Evolutionary conservation across 2,113 vertebrate species (phyloP), one percentile per base, ranked within the genome.

Genomic region (Leptocoma aspasia): DNA sequence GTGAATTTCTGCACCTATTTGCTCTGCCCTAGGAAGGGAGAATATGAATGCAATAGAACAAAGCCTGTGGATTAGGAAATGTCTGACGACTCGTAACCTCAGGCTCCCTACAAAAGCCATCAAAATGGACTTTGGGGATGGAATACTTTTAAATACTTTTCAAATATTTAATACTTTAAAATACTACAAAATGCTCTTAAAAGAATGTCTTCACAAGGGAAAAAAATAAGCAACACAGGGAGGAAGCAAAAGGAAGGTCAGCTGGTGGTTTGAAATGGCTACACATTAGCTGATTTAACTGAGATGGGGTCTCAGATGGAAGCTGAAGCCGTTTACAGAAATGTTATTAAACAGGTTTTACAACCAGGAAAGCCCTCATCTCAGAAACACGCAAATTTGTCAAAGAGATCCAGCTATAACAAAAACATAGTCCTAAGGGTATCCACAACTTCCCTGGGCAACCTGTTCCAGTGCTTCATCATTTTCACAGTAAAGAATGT

Each of bases 351-450:
- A 7, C 22, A 66, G 20, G 4, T 63, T 77, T 91, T 89, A 35
- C 35, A 45, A 37, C 2, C 21, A 80, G 71, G 49, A 77, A 53
- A 63, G 4, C 10, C 12, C 24, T 66, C 0, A 1, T 64, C 30
- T 78, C 54, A 57, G 24, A 26, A 30, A 56, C 35, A 68, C 2
- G 26, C 0, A 0, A 18, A 47, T 60, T 79, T 56, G 10, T 68
- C 53, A 52, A 45, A 65, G 31, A 87, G 35, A 64, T 76, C 15
- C 41, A 87, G 8, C 17, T 61, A 27, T 23, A 79, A 69, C 17
- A 82, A 47, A 87, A 87, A n/a, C 9, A 24, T 82, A 39, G 6
- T 70, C 10, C 26, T 11, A 37, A 50, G 11, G 2, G 3, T 26
- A 49, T 35, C 31, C 35, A 56, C 21, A 64, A 6, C 35, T 35